phyloP scores from a whole-genome alignment of 2,113 vertebrate species.

The Riparia riparia region DNA sequence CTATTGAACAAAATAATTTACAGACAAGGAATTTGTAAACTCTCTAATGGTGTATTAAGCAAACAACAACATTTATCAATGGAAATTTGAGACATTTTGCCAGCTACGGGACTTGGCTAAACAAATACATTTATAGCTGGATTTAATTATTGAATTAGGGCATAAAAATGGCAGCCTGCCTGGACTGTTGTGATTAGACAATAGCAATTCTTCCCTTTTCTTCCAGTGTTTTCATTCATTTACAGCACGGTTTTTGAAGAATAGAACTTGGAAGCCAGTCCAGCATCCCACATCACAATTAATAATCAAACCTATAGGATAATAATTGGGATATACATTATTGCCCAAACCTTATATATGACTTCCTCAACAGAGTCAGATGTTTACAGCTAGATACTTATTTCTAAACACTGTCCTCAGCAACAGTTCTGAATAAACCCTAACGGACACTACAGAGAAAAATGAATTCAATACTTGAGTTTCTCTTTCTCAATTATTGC shows the following conservation, averaged over 20 bases:
- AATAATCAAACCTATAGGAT: not conserved
- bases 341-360: not conserved
- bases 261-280: not conserved
- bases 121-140: conserved; percentile 15
- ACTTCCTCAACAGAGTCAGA: not conserved
- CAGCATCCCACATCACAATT: not conserved
- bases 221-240: conserved; percentile 35
- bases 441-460: not conserved
- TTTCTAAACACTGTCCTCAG: not conserved
- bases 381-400: not conserved
- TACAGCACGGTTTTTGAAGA: not conserved
- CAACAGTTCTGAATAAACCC: not conserved
- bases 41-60: not conserved
- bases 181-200: conserved; percentile 42
- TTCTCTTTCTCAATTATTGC: not conserved
- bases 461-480: not conserved
- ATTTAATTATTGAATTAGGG: conserved; percentile 49
- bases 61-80: conserved; percentile 18
- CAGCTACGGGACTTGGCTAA: conserved; percentile 34
- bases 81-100: conserved; percentile 22
- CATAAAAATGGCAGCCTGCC: conserved; percentile 40
- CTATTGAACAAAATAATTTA: not conserved
- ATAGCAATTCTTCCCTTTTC: conserved; percentile 29
- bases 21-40: not conserved
- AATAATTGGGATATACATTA: not conserved